Conservation (phyloP, 2,113 vertebrate species). For the Macroglossus sobrinus region DNA sequence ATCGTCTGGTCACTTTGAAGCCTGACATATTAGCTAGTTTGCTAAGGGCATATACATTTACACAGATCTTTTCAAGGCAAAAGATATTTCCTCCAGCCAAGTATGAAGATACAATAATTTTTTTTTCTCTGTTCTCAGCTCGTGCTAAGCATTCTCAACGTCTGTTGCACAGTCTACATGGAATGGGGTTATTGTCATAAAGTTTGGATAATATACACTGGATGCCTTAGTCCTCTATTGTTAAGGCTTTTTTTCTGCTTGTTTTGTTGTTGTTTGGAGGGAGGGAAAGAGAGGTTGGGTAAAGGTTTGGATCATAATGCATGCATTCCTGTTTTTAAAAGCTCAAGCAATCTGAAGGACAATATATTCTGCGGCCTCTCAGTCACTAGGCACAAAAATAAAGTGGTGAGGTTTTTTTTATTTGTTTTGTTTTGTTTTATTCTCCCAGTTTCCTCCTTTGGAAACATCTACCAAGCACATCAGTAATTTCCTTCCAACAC, state of each 20-base stretch:
- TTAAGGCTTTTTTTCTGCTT: background rate
- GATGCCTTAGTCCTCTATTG: background rate
- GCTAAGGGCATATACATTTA: conserved; percentile 17
- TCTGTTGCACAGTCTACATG: background rate
- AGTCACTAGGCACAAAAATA: background rate
- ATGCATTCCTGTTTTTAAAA: background rate
- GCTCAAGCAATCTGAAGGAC: background rate
- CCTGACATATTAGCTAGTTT: conserved; percentile 20
- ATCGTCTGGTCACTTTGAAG: conserved; percentile 47
- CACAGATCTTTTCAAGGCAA: background rate
- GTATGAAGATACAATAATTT: background rate
- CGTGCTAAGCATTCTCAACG: conserved; percentile 26
- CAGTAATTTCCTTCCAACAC: background rate
- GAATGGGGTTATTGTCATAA: background rate
- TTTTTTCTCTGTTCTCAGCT: conserved; percentile 14
- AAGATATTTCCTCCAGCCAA: background rate
- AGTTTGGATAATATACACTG: background rate
- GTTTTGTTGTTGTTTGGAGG: background rate
- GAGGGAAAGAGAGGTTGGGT: background rate
- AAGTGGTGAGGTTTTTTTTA: background rate
- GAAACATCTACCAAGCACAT: background rate
- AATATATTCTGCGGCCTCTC: background rate
- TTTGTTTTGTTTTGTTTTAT: background rate
- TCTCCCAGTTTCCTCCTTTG: background rate
- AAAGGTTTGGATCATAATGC: background rate